These are phyloP conservation scores for Neopelma chrysocephalum DNA, from an alignment of 2,797 vertebrate species.

Conservation along the genomic window DNA sequence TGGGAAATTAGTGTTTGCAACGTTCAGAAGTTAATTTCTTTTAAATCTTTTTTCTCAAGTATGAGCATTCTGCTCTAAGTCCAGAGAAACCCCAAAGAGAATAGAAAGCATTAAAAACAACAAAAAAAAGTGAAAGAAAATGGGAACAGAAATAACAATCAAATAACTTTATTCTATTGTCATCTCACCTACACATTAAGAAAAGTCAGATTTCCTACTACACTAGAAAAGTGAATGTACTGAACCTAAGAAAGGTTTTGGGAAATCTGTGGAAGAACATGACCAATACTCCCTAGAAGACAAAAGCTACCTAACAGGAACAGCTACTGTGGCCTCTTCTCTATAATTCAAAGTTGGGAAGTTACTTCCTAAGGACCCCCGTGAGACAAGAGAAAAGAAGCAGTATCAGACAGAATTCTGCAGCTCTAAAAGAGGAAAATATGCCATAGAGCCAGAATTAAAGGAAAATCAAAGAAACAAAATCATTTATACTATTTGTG, in stretches of 20 bases:
- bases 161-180: not conserved
- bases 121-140: not conserved
- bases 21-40: not conserved
- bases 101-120: not conserved
- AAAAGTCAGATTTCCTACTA: not conserved
- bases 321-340: not conserved
- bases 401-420: not conserved
- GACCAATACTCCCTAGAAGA: not conserved
- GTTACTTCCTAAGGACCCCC: not conserved
- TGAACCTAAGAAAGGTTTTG: not conserved
- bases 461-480: not conserved
- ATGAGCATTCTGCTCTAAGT: not conserved
- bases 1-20: not conserved
- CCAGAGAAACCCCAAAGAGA: fast-evolving
- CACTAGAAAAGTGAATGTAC: not conserved
- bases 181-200: not conserved
- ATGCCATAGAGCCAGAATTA: not conserved
- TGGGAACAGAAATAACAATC: not conserved
- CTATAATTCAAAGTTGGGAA: not conserved
- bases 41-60: not conserved
- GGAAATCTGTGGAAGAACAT: not conserved
- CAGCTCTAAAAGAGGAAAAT: not conserved
- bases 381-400: not conserved
- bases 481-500: not conserved
- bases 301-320: not conserved